These are phyloP conservation scores for Oenanthe melanoleuca DNA, from an alignment of 2,113 vertebrate species.

Conservation along the genomic window DNA sequence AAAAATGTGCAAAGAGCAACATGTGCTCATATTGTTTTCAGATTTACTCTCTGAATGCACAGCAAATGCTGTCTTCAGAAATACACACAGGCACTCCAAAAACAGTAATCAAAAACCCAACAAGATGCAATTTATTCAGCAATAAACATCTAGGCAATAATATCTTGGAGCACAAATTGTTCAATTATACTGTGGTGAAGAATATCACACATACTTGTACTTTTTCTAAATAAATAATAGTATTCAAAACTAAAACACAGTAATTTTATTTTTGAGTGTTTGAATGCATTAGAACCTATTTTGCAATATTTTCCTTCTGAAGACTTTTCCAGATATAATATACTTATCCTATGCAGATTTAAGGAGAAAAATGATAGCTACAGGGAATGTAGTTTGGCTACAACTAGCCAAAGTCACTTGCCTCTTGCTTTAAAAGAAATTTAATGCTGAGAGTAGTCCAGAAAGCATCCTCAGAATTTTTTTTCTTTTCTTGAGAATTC, in stretches of 20 bases:
- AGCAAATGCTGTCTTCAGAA: neutral
- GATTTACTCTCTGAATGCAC: neutral
- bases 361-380: neutral
- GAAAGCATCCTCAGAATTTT: neutral
- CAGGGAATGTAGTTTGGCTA: neutral
- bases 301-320: neutral
- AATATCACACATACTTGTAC: neutral
- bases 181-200: neutral
- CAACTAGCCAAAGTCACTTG: neutral
- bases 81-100: rapidly evolving
- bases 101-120: neutral
- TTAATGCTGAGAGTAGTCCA: neutral
- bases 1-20: neutral
- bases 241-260: neutral
- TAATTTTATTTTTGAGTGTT: neutral
- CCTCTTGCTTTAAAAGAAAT: neutral
- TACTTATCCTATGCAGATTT: neutral
- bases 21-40: neutral
- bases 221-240: neutral
- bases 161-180: neutral
- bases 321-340: neutral
- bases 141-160: neutral
- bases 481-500: neutral
- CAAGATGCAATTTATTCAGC: neutral
- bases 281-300: neutral